A percentile compares a stretch with the other conserved stretches of the same genome.
Evolutionary conservation across 2,113 vertebrate species (phyloP).

Genomic region (Garra rufa): DNA sequence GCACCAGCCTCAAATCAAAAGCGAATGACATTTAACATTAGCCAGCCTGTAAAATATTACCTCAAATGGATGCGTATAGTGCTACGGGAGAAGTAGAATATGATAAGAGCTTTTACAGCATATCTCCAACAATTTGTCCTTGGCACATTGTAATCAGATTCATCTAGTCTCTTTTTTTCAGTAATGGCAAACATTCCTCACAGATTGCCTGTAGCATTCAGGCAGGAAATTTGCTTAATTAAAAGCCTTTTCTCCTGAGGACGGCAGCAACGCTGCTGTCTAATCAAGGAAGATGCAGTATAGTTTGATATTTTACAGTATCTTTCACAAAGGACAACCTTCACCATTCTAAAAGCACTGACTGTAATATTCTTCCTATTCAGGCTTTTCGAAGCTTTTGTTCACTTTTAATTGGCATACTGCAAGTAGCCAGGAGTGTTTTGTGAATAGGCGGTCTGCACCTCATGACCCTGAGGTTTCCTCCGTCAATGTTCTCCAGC

Average conservation of each 20-base stretch:
- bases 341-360: neutral
- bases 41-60: neutral
- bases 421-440: neutral
- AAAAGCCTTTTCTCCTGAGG: slow-evolving; percentile 63
- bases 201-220: slow-evolving; percentile 64
- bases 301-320: neutral
- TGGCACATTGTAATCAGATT: slow-evolving; percentile 61
- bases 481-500: slow-evolving; percentile 57
- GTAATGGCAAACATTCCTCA: slow-evolving; percentile 61
- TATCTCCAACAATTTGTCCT: slow-evolving; percentile 46
- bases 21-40: slow-evolving; percentile 10
- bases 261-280: slow-evolving; percentile 40
- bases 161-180: slow-evolving; percentile 67
- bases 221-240: slow-evolving; percentile 63
- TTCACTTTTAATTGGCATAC: neutral
- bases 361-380: neutral
- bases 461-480: slow-evolving; percentile 24
- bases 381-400: neutral
- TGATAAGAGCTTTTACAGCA: slow-evolving; percentile 9
- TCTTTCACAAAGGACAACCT: slow-evolving; percentile 6
- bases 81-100: slow-evolving; percentile 6
- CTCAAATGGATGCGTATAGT: slow-evolving; percentile 13
- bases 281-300: slow-evolving; percentile 8
- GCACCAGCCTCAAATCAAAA: neutral
- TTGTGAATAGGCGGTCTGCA: slow-evolving; percentile 29